Evolutionary conservation across 2,113 vertebrate species (phyloP).

Genomic region (Manacus vitellinus): DNA sequence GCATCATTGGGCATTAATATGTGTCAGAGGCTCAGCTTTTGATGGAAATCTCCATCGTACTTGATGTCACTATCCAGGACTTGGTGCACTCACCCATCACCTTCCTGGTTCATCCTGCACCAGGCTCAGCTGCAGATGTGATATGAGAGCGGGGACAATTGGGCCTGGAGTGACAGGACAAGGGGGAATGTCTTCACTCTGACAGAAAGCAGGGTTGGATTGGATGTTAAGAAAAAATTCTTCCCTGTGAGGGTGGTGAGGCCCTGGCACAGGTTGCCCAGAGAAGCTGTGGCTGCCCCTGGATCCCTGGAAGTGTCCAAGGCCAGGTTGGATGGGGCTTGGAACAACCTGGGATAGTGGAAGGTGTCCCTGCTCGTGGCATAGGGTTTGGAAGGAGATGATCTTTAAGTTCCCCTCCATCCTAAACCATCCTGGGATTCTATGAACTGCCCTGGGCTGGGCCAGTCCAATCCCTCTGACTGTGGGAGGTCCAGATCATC

Average conservation of each 20-base stretch:
- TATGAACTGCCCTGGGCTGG: background rate
- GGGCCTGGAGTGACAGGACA: background rate
- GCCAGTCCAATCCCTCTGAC: background rate
- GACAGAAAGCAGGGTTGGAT: background rate
- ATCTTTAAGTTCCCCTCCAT: background rate
- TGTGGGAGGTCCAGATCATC: background rate
- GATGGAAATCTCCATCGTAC: rapidly evolving
- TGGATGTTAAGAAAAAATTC: background rate
- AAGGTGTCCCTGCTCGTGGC: background rate
- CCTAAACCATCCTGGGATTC: background rate
- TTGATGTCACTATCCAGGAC: background rate
- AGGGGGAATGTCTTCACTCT: background rate
- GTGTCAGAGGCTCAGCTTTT: background rate
- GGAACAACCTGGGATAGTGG: background rate
- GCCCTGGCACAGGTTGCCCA: too few species aligned
- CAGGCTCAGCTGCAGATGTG: background rate
- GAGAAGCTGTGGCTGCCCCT: background rate
- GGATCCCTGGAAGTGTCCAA: background rate
- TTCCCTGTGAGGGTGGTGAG: background rate
- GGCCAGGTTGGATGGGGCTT: rapidly evolving
- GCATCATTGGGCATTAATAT: background rate
- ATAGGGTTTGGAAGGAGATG: background rate
- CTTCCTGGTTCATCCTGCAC: background rate
- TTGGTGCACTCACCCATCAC: background rate
- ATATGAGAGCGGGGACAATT: background rate